These are phyloP conservation scores for Nycticebus coucang DNA, from an alignment of 2,113 vertebrate genomes.

Conservation along the genomic window DNA sequence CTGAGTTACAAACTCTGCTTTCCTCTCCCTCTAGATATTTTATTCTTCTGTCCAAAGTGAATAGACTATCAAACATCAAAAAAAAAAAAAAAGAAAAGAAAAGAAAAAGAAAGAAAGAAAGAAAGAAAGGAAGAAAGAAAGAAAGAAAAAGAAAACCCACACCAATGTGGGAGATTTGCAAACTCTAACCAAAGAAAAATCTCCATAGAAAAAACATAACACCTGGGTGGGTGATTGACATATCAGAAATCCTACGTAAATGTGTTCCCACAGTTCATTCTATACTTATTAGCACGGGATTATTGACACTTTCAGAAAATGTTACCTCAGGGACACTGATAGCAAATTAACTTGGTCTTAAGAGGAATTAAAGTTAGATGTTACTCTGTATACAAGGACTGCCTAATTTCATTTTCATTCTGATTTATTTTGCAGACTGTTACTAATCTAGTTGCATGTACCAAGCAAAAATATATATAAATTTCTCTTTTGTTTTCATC, in stretches of 20 bases:
- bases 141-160: background rate
- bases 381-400: background rate
- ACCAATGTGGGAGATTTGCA: constrained; percentile 25
- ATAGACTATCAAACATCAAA: constrained; percentile 38
- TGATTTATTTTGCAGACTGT: background rate
- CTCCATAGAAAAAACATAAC: constrained; percentile 14
- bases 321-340: background rate
- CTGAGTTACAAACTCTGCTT: constrained; percentile 31
- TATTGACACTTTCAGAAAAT: constrained; percentile 60
- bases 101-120: too few relatives aligned
- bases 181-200: constrained; percentile 39
- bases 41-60: constrained; percentile 37
- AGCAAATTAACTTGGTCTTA: constrained; percentile 69
- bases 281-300: constrained; percentile 43
- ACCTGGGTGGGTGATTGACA: background rate
- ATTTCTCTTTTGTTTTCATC: constrained; percentile 41
- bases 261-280: background rate
- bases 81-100: background rate
- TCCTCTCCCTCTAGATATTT: background rate
- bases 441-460: constrained; percentile 33
- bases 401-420: constrained; percentile 62
- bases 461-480: constrained; percentile 28
- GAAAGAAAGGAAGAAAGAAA: background rate
- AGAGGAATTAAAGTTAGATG: constrained; percentile 46
- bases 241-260: constrained; percentile 43